Evolutionary conservation across 2,113 vertebrate species (phyloP).

Genomic region (Otolemur garnettii): DNA sequence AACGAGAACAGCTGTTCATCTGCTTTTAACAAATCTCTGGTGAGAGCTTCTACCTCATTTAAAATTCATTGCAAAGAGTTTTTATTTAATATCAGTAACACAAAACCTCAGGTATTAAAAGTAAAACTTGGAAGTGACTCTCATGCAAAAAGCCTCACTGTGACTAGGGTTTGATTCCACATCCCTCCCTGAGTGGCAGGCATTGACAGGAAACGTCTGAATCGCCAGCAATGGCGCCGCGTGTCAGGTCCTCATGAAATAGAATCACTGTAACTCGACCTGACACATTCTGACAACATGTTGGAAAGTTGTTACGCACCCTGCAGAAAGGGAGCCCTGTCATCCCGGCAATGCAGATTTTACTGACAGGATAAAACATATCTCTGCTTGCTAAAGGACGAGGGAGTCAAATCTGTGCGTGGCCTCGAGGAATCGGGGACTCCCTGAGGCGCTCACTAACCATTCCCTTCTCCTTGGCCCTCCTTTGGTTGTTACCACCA

Average conservation of each 20-base stretch:
- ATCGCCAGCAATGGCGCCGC: not conserved
- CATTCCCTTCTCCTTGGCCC: not conserved
- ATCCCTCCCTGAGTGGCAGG: slow-evolving; percentile 65
- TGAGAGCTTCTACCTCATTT: slow-evolving; percentile 88
- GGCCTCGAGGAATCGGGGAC: slow-evolving; percentile 30
- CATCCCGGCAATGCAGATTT: slow-evolving; percentile 62
- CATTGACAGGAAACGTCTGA: slow-evolving; percentile 70
- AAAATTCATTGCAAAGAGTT: slow-evolving; percentile 89
- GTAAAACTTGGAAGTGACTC: slow-evolving; percentile 83
- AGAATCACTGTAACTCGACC: slow-evolving; percentile 45
- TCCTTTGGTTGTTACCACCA: not conserved
- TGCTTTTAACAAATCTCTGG: slow-evolving; percentile 92
- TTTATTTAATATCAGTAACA: slow-evolving; percentile 89
- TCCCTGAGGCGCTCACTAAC: not conserved
- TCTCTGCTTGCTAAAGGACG: slow-evolving; percentile 67
- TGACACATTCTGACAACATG: slow-evolving; percentile 76
- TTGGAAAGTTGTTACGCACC: slow-evolving; percentile 70
- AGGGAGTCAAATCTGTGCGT: slow-evolving; percentile 57
- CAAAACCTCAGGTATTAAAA: slow-evolving; percentile 87
- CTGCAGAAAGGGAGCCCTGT: slow-evolving; percentile 68
- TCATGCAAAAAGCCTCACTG: slow-evolving; percentile 66
- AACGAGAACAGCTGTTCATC: slow-evolving; percentile 87
- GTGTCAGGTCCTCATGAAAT: slow-evolving; percentile 60
- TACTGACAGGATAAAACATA: slow-evolving; percentile 42
- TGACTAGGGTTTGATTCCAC: slow-evolving; percentile 78